phyloP scores from a whole-genome alignment of 2,888 invertebrate species.

The Hylaea fasciaria region DNA sequence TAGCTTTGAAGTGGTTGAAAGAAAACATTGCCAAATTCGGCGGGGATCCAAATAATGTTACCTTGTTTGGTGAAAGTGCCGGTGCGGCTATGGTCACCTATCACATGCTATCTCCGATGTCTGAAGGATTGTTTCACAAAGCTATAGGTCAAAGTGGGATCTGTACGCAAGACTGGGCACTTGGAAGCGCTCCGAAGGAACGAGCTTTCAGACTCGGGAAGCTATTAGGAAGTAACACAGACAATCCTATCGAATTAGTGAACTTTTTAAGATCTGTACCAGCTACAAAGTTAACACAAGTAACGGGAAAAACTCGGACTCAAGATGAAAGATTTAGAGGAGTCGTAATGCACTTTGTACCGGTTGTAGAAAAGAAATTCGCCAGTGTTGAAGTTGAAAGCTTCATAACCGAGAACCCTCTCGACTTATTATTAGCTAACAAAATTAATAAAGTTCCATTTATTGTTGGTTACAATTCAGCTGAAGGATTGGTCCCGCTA shows the following conservation, averaged over 20 bases:
- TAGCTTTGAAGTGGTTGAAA: constrained; percentile 64
- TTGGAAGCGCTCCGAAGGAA: constrained; percentile 48
- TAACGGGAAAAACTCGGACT: constrained; percentile 52
- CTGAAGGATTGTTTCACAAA: constrained; percentile 69
- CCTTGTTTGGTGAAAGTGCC: constrained; percentile 74
- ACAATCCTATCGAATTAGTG: constrained; percentile 55
- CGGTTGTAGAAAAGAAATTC: constrained; percentile 60
- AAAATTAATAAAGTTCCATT: constrained; percentile 59
- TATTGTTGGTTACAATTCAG: constrained; percentile 63
- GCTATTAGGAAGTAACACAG: constrained; percentile 61
- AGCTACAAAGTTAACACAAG: constrained; percentile 51
- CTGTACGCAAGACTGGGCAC: constrained; percentile 60
- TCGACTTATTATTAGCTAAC: constrained; percentile 51
- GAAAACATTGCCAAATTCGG: constrained; percentile 65
- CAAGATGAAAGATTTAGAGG: constrained; percentile 59
- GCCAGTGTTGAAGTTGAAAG: constrained; percentile 52
- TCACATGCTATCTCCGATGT: constrained; percentile 72
- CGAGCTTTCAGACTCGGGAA: constrained; percentile 63
- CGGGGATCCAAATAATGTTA: constrained; percentile 66
- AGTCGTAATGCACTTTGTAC: constrained; percentile 59
- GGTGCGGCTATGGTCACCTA: constrained; percentile 67
- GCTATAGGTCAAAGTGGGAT: constrained; percentile 74
- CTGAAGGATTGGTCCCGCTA: constrained; percentile 59
- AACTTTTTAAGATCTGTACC: constrained; percentile 57
- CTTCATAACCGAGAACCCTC: constrained; percentile 59